A percentile compares a stretch with the other conserved stretches of the same genome.
phyloP scores from a whole-genome alignment of 23 tunicate genomes.

The Aplidium turbinatum region DNA sequence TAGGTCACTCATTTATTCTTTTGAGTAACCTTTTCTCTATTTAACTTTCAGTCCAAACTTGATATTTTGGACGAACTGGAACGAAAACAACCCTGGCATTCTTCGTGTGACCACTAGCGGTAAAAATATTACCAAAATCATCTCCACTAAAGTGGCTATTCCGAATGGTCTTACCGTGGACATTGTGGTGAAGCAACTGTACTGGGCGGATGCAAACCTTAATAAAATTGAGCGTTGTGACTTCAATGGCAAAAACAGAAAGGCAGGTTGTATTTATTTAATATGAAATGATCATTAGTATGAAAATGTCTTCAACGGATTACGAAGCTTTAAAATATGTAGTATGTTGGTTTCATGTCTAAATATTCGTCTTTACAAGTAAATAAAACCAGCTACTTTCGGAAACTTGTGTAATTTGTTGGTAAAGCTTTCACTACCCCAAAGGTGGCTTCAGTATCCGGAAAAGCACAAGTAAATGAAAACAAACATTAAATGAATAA shows the following conservation, averaged over 20 bases:
- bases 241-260: slow-evolving; percentile 61
- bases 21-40: not conserved
- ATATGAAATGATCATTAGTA: too few relatives aligned
- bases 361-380: too few relatives aligned
- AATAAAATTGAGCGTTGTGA: slow-evolving; percentile 80
- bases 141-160: slow-evolving; percentile 29
- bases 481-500: too few relatives aligned
- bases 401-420: too few relatives aligned
- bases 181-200: slow-evolving; percentile 35
- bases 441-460: too few relatives aligned
- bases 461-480: too few relatives aligned
- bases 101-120: slow-evolving; percentile 51
- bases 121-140: slow-evolving; percentile 26
- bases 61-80: slow-evolving; percentile 92
- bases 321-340: too few relatives aligned
- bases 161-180: slow-evolving; percentile 89
- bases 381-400: too few relatives aligned
- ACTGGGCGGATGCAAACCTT: slow-evolving; percentile 85
- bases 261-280: slow-evolving; percentile 31
- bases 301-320: too few relatives aligned
- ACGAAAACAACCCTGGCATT: slow-evolving; percentile 41
- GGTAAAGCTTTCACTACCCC: too few relatives aligned
- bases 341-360: too few relatives aligned
- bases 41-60: slow-evolving; percentile 56
- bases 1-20: not conserved